Evolutionary conservation across 2,797 vertebrate genomes (phyloP), one percentile per base, ranked within the genome.

Genomic region (Arrhamphus sclerolepis): DNA sequence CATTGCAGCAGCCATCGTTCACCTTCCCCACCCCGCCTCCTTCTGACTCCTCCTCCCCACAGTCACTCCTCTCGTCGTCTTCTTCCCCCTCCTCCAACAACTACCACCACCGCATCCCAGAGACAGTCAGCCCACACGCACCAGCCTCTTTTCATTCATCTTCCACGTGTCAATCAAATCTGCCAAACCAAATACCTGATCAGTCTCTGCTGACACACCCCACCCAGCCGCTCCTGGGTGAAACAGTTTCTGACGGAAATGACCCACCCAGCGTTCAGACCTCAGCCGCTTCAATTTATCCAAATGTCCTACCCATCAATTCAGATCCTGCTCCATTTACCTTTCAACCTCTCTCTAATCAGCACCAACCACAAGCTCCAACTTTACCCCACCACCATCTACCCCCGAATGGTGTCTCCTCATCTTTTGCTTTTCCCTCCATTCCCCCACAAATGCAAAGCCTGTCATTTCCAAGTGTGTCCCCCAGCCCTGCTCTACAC

Each of bases 401-500:
- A 6, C 52, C 75, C 6, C 0, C 74, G 39, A 79, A 79, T 3
- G 31, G 28, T 0, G 56, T 46, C 16, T 18, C 74, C 34, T 7
- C 72, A 10, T 77, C 88, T 5, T 89, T 87, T 43, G 2, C 78
- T 44, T 87, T 86, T 49, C 55, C 85, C 16, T 57, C 89, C 1
- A 49, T 70, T 61, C 74, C 85, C 11, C 52, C 85, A 24, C 84
- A 87, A 34, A 74, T 89, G 62, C 89, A 89, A 56, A 90, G 77
- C 59, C 62, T 89, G 2, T 40, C 84, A 3, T 87, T 90, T 47
- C 4, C 84, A 6, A 87, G 80, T 20, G n/a, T 79, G 39, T 19
- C 80, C 7, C 26, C 86, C 7, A 46, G 31, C 39, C 41, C 82
- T 0, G 22, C 82, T 44, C 62, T 87, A 40, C 80, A 88, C 64